phyloP scores from a whole-genome alignment of 2,797 vertebrate genomes.

The Cephalopachus bancanus region DNA sequence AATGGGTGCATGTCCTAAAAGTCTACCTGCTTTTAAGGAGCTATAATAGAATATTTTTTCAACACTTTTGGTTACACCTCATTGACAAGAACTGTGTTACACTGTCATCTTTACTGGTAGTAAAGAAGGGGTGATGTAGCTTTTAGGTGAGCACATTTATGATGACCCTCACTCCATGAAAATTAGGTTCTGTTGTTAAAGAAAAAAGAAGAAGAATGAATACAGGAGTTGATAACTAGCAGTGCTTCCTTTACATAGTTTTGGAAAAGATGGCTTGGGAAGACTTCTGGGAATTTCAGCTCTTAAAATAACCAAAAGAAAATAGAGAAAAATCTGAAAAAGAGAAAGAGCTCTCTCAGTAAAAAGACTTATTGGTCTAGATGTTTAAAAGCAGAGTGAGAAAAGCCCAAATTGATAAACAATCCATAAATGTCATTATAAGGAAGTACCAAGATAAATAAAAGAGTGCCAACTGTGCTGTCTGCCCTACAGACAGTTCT shows the following conservation, averaged over 20 bases:
- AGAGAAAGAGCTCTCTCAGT: neutral
- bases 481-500: neutral
- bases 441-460: slow-evolving; percentile 7
- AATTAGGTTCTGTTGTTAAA: neutral
- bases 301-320: slow-evolving; percentile 46
- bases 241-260: neutral
- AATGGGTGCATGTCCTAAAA: neutral
- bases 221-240: neutral
- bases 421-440: neutral
- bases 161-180: neutral
- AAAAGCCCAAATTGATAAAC: neutral
- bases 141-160: neutral
- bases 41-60: neutral
- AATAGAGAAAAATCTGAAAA: neutral
- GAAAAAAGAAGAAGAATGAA: neutral
- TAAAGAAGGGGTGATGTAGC: neutral
- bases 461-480: neutral
- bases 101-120: neutral
- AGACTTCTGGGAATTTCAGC: neutral
- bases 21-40: neutral
- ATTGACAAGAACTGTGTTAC: neutral
- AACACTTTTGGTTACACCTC: neutral
- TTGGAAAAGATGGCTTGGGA: neutral
- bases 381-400: neutral
- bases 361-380: neutral